phyloP scores from a whole-genome alignment of 2,797 vertebrate genomes.

The Acomys russatus region DNA sequence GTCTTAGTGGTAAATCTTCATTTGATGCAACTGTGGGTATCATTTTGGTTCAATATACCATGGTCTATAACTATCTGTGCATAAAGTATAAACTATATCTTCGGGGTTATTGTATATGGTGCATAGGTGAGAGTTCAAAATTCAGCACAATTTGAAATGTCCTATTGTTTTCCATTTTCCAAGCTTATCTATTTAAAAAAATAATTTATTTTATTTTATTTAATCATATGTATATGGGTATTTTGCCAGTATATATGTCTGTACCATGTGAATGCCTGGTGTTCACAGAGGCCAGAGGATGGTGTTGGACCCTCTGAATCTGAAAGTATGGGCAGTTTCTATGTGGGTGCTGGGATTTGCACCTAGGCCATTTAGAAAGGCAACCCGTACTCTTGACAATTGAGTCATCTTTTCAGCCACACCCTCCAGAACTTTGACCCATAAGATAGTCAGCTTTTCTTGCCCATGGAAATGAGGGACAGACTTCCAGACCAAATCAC shows the following conservation, averaged over 20 bases:
- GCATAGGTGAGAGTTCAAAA: constrained; percentile 32
- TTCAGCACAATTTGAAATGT: constrained; percentile 19
- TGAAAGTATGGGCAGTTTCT: background rate
- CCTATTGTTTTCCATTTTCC: constrained; percentile 28
- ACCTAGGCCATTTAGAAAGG: background rate
- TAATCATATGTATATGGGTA: background rate
- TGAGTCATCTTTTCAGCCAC: background rate
- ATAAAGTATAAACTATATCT: background rate
- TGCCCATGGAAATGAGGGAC: background rate
- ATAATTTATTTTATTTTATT: background rate
- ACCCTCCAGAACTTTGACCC: background rate
- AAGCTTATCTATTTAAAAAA: background rate
- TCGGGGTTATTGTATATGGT: background rate
- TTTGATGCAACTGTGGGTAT: background rate
- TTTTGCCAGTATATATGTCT: background rate
- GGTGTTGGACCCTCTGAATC: background rate
- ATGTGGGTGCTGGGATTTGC: background rate
- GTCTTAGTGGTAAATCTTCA: background rate
- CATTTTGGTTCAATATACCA: background rate
- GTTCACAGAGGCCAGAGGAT: background rate
- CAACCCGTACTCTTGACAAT: background rate
- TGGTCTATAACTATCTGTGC: background rate
- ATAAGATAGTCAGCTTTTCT: background rate
- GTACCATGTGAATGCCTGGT: background rate
- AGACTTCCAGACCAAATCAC: background rate